phyloP scores from a whole-genome alignment of 2,797 vertebrate genomes.

The Pagetopsis macropterus region DNA sequence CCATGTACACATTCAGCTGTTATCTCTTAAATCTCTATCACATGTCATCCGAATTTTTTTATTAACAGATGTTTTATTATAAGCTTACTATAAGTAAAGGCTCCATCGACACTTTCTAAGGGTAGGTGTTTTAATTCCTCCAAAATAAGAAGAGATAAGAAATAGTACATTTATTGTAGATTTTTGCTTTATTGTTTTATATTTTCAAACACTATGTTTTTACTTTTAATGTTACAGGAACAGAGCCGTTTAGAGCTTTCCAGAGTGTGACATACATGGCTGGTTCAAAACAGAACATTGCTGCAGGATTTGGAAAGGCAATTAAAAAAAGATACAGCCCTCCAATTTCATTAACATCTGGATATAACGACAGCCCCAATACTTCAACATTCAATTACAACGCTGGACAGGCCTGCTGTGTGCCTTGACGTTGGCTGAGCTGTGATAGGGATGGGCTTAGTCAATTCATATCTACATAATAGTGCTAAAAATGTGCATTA shows the following conservation, averaged over 20 bases:
- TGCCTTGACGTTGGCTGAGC: not conserved
- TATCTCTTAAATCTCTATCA: no score
- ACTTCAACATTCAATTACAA: conserved; percentile 2
- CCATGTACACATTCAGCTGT: not conserved
- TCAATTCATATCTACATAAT: not conserved
- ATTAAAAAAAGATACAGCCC: not conserved
- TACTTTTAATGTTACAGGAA: not conserved
- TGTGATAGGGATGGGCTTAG: not conserved
- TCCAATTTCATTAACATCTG: not conserved
- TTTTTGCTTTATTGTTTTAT: not conserved
- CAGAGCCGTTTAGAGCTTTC: not conserved
- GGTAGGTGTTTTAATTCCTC: no score
- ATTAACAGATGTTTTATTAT: no score
- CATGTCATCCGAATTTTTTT: no score
- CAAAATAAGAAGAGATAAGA: no score
- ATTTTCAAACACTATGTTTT: not conserved
- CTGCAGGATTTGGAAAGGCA: conserved; percentile 1
- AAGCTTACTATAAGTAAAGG: no score
- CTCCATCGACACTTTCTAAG: no score
- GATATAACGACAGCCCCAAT: not conserved
- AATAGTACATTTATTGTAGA: not conserved
- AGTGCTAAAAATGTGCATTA: not conserved
- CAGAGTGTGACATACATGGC: not conserved
- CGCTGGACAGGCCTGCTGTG: not conserved
- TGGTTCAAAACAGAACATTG: not conserved